A percentile compares a stretch with the other conserved stretches of the same genome.
These are phyloP conservation scores for Epicauta chinensis DNA, from an alignment of 1,140 invertebrate species.

Conservation along the genomic window DNA sequence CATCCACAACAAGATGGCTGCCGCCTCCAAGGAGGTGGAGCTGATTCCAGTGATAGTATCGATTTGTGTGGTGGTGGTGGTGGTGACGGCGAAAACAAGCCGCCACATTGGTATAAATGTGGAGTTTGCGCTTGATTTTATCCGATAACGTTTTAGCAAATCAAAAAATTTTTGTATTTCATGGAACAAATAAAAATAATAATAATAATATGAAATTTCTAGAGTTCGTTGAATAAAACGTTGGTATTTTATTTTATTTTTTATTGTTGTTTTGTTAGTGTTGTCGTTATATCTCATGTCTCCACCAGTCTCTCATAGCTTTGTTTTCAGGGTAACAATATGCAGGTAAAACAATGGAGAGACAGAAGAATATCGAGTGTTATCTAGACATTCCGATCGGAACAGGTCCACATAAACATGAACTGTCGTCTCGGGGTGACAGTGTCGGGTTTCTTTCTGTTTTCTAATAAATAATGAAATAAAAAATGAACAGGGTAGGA, in stretches of 20 bases:
- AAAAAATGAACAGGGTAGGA: too few species aligned
- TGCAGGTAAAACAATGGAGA: constrained; percentile 25
- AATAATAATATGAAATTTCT: too few species aligned
- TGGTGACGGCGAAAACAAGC: constrained; percentile 1
- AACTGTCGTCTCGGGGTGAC: constrained; percentile 16
- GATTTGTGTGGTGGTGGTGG: background rate
- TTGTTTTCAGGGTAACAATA: constrained; percentile 8
- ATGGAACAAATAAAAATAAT: too few species aligned
- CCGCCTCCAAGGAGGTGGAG: constrained; percentile 17
- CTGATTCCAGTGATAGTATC: constrained; percentile 12
- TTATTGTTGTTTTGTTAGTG: background rate
- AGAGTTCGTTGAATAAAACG: too few species aligned
- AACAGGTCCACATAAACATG: constrained; percentile 20
- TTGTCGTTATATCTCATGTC: too few species aligned
- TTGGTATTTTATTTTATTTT: constrained; percentile 2
- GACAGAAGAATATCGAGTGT: constrained; percentile 13
- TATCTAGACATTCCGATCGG: constrained; percentile 20
- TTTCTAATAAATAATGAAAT: background rate
- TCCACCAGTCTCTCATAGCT: constrained; percentile 4
- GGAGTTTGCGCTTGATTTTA: constrained; percentile 3
- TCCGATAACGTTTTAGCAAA: too few species aligned
- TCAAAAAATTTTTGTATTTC: too few species aligned
- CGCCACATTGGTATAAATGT: constrained; percentile 13
- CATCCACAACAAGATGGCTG: constrained; percentile 21
- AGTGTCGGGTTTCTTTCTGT: constrained; percentile 6